These are phyloP conservation scores for Hippocampus guttulatus DNA, from an alignment of 2,113 vertebrate genomes.

Conservation along the genomic window DNA sequence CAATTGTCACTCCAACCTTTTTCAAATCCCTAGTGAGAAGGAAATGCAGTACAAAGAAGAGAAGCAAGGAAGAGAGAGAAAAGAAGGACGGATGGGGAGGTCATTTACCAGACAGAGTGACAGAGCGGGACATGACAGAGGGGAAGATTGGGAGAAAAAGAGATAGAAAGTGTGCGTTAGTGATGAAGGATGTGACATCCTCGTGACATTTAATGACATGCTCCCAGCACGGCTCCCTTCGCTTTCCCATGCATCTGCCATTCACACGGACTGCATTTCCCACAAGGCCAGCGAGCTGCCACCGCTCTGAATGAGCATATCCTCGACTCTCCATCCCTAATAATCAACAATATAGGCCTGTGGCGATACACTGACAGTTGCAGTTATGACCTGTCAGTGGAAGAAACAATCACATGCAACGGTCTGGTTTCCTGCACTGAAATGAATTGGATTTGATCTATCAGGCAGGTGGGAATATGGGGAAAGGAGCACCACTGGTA, in stretches of 20 bases:
- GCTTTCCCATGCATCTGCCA: slow-evolving; percentile 43
- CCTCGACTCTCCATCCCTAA: slow-evolving; percentile 28
- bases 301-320: slow-evolving; percentile 16
- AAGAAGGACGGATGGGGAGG: background rate
- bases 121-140: slow-evolving; percentile 20
- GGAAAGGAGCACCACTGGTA: slow-evolving; percentile 46
- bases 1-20: slow-evolving; percentile 89
- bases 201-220: slow-evolving; percentile 45
- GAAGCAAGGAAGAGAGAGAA: slow-evolving; percentile 5
- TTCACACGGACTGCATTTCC: slow-evolving; percentile 55
- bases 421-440: slow-evolving; percentile 7
- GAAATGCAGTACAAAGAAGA: slow-evolving; percentile 18
- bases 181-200: slow-evolving; percentile 35
- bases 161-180: slow-evolving; percentile 32
- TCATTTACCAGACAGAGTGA: slow-evolving; percentile 17
- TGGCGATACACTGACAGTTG: slow-evolving; percentile 50
- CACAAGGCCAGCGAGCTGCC: slow-evolving; percentile 44
- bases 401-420: slow-evolving; percentile 34
- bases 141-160: slow-evolving; percentile 22
- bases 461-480: slow-evolving; percentile 4
- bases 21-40: slow-evolving; percentile 82
- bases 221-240: slow-evolving; percentile 42
- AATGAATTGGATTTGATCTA: slow-evolving; percentile 17
- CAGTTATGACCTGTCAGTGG: slow-evolving; percentile 53
- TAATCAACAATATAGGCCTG: slow-evolving; percentile 24